A percentile compares a stretch with the other conserved stretches of the same genome.
Conservation (phyloP, 2,113 vertebrate species). For the Vulpes vulpes region DNA sequence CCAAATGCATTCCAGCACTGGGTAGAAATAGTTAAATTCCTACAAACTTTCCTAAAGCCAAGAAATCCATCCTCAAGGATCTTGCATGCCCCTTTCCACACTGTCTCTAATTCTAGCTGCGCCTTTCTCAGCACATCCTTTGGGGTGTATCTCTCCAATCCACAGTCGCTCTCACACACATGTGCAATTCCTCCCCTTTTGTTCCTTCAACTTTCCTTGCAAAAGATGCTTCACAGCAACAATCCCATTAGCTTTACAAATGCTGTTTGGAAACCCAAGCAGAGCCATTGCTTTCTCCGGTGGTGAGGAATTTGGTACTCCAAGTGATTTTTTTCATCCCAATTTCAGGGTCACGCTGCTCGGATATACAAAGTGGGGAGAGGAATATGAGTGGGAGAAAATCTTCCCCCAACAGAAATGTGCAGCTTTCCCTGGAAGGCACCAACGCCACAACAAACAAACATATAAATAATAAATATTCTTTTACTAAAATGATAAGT, state of each 20-base stretch:
- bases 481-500: constrained; percentile 73
- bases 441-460: constrained; percentile 56
- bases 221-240: constrained; percentile 27
- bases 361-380: background rate
- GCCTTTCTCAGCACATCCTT: background rate
- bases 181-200: constrained; percentile 51
- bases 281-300: constrained; percentile 51
- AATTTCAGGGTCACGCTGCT: constrained; percentile 12
- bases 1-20: background rate
- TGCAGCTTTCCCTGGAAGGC: constrained; percentile 20
- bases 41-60: background rate
- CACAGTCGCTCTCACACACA: background rate
- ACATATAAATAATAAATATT: constrained; percentile 81
- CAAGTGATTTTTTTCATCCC: background rate
- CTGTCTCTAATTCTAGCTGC: background rate
- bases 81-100: background rate
- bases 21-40: background rate
- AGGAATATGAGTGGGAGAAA: background rate
- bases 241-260: constrained; percentile 69
- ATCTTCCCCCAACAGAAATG: background rate
- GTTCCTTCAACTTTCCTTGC: constrained; percentile 46
- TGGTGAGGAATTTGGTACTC: constrained; percentile 42
- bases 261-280: constrained; percentile 46
- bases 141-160: background rate
- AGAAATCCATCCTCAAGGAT: background rate